Conservation (phyloP, 2,888 invertebrate genomes). For the Sicus ferrugineus region DNA sequence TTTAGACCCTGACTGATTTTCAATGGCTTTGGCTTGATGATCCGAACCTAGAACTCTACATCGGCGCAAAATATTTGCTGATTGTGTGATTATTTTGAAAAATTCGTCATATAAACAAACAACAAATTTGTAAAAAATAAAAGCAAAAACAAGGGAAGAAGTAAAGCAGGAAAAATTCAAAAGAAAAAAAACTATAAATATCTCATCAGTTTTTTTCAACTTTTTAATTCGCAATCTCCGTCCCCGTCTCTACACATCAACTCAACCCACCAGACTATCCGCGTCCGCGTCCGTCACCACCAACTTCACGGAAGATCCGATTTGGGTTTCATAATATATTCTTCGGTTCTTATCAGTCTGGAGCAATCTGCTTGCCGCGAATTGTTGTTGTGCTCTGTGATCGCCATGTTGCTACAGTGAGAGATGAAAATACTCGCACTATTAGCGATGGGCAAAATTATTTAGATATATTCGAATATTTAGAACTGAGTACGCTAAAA, state of each 20-base stretch:
- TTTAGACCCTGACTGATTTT: constrained; percentile 40
- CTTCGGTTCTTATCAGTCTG: constrained; percentile 15
- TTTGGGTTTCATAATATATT: constrained; percentile 13
- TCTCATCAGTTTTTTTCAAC: not conserved
- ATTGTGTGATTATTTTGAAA: constrained; percentile 28
- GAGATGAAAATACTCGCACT: constrained; percentile 6
- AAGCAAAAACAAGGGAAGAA: not conserved
- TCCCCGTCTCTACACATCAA: not conserved
- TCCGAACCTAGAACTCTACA: constrained; percentile 25
- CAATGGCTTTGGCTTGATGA: constrained; percentile 23
- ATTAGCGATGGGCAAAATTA: too few relatives aligned
- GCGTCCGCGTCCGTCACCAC: not conserved
- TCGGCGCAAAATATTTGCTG: constrained; percentile 26
- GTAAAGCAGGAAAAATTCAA: too few relatives aligned
- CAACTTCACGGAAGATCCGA: not conserved
- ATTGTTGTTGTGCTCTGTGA: not conserved
- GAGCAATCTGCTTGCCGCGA: constrained; percentile 16
- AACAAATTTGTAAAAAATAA: too few relatives aligned
- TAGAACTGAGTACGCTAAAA: too few relatives aligned
- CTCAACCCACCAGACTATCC: not conserved
- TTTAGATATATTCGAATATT: too few relatives aligned
- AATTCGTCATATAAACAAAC: not conserved
- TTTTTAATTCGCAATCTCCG: not conserved
- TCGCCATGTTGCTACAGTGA: not conserved
- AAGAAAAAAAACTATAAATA: not conserved